phyloP scores from a whole-genome alignment of 2,888 invertebrate species.

The Eurytoma adleriae region DNA sequence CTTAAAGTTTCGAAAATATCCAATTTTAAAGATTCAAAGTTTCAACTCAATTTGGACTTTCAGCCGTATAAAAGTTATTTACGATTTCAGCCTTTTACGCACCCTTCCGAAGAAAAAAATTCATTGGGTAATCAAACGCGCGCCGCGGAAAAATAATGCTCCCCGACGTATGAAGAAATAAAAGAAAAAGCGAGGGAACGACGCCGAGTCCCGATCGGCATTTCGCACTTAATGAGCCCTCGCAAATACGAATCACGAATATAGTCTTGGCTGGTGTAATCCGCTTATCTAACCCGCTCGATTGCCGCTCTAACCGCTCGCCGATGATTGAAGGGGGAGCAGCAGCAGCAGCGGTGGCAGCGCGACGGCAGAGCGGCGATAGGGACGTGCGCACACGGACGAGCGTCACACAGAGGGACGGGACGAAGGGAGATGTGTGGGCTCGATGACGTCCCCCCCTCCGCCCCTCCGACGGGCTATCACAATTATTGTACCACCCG shows the following conservation, averaged over 20 bases:
- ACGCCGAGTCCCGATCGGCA: not conserved
- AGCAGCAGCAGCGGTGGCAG: not conserved
- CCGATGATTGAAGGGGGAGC: slow-evolving; percentile 44
- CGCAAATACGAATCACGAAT: slow-evolving; percentile 47
- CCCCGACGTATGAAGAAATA: not conserved
- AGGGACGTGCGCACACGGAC: not conserved
- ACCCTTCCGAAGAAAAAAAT: not conserved
- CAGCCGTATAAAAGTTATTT: too few relatives aligned
- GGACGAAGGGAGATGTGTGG: slow-evolving; percentile 38
- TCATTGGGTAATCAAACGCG: not conserved
- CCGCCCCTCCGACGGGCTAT: slow-evolving; percentile 17
- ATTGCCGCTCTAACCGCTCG: slow-evolving; percentile 44
- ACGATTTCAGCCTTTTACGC: not conserved
- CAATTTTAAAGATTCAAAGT: too few relatives aligned
- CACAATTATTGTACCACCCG: slow-evolving; percentile 49
- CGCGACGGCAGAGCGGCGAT: slow-evolving; percentile 2
- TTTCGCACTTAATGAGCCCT: slow-evolving; percentile 16
- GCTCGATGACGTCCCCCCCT: slow-evolving; percentile 18
- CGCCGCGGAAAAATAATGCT: not conserved
- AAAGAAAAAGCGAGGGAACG: not conserved
- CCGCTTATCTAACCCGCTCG: slow-evolving; percentile 51
- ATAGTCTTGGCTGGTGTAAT: slow-evolving; percentile 41
- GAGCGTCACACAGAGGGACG: not conserved
- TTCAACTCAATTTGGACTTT: too few relatives aligned
- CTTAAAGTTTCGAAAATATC: too few relatives aligned